phyloP scores from a whole-genome alignment of 2,797 vertebrate species.

The Dermochelys coriacea region DNA sequence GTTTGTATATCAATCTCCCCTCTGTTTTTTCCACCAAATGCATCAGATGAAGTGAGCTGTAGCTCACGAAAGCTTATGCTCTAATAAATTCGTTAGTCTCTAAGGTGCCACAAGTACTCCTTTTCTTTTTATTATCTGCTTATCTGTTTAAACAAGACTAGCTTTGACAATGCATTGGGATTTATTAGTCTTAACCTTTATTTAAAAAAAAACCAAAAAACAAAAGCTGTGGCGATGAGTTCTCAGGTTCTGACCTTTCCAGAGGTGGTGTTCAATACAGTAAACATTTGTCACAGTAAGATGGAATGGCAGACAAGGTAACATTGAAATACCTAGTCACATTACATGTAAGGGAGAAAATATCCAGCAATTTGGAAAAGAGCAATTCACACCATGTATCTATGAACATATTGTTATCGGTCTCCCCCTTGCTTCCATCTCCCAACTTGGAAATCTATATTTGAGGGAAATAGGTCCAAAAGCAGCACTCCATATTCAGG shows the following conservation, averaged over 20 bases:
- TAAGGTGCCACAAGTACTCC: no score
- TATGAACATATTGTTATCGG: no score
- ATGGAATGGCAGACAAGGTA: not conserved
- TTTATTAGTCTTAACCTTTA: conserved; percentile 7
- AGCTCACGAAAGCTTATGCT: no score
- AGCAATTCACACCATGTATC: not conserved
- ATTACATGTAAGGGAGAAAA: not conserved
- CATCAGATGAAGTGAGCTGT: no score
- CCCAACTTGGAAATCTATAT: not conserved
- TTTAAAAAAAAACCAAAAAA: not conserved
- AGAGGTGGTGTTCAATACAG: not conserved
- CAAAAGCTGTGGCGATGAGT: not conserved
- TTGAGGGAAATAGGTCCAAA: not conserved
- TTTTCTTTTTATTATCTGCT: conserved; percentile 50
- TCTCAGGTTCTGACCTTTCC: not conserved
- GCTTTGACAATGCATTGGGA: not conserved
- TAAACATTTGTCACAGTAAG: not conserved
- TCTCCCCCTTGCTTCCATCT: not conserved
- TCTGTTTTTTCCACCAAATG: no score
- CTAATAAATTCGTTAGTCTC: no score
- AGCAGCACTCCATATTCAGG: not conserved
- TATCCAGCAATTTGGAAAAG: not conserved
- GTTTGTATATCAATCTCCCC: no score
- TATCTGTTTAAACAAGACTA: conserved; percentile 50
- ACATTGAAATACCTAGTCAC: not conserved